phyloP scores from a whole-genome alignment of 1,140 invertebrate genomes.

The Holcopasites calliopsidis region DNA sequence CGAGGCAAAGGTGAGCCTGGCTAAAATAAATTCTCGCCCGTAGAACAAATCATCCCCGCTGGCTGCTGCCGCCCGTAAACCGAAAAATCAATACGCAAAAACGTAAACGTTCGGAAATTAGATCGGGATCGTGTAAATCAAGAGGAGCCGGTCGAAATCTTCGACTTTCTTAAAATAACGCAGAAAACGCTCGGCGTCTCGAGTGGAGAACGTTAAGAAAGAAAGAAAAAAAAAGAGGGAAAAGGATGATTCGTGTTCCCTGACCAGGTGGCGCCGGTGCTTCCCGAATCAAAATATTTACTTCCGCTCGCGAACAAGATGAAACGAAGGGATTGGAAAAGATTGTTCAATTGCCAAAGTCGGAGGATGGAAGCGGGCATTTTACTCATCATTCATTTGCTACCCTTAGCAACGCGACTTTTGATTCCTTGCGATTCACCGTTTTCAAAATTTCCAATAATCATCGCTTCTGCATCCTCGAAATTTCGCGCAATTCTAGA shows the following conservation, averaged over 20 bases:
- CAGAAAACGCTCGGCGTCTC: conserved; percentile 17
- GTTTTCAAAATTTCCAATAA: background rate
- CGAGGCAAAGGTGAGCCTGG: background rate
- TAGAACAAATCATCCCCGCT: conserved; percentile 5
- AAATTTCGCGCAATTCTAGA: background rate
- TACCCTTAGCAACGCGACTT: no score
- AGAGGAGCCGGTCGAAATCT: conserved; percentile 15
- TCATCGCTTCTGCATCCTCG: background rate
- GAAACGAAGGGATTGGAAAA: conserved; percentile 11
- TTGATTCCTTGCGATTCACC: background rate
- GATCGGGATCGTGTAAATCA: conserved; percentile 40
- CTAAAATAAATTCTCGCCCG: conserved; percentile 6
- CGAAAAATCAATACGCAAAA: conserved; percentile 27
- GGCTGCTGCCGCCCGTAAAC: background rate
- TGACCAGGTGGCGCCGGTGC: conserved; percentile 38
- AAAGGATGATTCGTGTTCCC: conserved; percentile 28
- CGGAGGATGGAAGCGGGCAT: background rate
- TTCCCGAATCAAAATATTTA: conserved; percentile 53
- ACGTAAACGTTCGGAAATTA: conserved; percentile 24
- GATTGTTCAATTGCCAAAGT: background rate
- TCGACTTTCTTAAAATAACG: conserved; percentile 54
- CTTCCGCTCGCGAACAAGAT: conserved; percentile 30
- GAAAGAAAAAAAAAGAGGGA: background rate
- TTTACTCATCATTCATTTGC: no score
- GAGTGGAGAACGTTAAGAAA: background rate